Conservation (phyloP, 2,113 vertebrate genomes). For the Callaeas wilsoni region DNA sequence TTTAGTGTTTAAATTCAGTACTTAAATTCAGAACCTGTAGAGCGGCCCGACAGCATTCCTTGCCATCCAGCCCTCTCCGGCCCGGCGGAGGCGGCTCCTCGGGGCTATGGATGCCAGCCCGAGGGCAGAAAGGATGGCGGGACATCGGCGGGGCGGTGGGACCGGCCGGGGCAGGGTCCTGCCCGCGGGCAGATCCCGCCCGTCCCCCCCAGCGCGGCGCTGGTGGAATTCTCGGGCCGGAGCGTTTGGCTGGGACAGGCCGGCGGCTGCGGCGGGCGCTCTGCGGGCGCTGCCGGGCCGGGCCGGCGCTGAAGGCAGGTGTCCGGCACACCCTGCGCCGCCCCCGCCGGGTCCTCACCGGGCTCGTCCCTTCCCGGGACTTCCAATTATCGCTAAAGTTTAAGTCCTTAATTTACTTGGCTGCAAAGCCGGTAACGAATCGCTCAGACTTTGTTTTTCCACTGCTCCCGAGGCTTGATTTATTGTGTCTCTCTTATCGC, state of each 20-base stretch:
- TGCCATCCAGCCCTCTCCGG: not conserved
- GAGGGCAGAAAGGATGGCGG: not conserved
- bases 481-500: slow-evolving; percentile 44
- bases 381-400: not conserved
- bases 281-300: not conserved
- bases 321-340: not conserved
- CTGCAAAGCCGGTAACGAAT: not conserved
- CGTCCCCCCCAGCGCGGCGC: not conserved
- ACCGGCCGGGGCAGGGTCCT: not conserved
- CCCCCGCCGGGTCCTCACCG: not conserved
- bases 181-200: not conserved
- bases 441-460: slow-evolving; percentile 2
- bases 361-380: not conserved
- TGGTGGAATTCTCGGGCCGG: not conserved
- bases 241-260: not conserved
- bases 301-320: not conserved
- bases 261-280: not conserved
- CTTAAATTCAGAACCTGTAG: not conserved
- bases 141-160: not conserved
- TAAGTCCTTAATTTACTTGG: slow-evolving; percentile 19
- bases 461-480: slow-evolving; percentile 25
- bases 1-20: not conserved
- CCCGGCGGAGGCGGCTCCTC: not conserved
- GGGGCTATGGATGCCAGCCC: fast-evolving
- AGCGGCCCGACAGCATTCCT: not conserved